Percentiles rank a stretch among this genome's conserved stretches.
Evolutionary conservation across 1,140 invertebrate species (phyloP).

Genomic region (Doryteuthis pealeii): DNA sequence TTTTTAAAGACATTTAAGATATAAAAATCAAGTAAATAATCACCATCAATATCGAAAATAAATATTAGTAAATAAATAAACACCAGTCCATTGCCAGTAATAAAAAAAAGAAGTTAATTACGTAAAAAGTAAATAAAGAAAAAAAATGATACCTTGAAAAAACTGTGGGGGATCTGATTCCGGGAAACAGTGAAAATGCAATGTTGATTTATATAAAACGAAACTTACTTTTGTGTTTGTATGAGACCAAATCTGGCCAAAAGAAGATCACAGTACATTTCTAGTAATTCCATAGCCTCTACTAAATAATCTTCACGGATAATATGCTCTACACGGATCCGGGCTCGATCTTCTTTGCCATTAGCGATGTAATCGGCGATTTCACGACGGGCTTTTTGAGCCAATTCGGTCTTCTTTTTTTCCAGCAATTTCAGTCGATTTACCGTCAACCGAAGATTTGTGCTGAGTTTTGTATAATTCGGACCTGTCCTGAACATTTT

Average conservation of each 20-base stretch:
- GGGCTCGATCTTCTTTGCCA: slow-evolving; percentile 84
- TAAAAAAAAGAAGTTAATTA: no score
- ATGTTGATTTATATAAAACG: no score
- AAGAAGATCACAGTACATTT: slow-evolving; percentile 99
- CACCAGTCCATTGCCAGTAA: no score
- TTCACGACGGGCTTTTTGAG: slow-evolving; percentile 93
- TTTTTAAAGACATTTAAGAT: no score
- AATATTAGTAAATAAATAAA: no score
- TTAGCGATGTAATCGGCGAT: slow-evolving; percentile 91
- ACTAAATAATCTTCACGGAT: slow-evolving; percentile 99
- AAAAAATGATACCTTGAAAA: no score
- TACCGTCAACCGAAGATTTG: slow-evolving; percentile 87
- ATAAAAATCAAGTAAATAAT: no score
- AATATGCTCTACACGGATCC: slow-evolving; percentile 97
- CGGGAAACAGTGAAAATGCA: neutral
- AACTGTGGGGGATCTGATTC: no score
- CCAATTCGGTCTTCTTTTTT: slow-evolving; percentile 97
- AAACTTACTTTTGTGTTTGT: slow-evolving; percentile 92
- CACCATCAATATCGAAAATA: no score
- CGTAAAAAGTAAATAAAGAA: no score
- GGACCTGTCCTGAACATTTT: slow-evolving; percentile 50
- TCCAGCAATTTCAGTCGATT: slow-evolving; percentile 93
- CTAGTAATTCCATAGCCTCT: slow-evolving; percentile 97
- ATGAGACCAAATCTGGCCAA: slow-evolving; percentile 95
- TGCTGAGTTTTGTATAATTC: slow-evolving; percentile 81